Base-by-base conservation (phyloP, 1,140 invertebrate genomes). In the Neodiprion virginianus region DNA sequence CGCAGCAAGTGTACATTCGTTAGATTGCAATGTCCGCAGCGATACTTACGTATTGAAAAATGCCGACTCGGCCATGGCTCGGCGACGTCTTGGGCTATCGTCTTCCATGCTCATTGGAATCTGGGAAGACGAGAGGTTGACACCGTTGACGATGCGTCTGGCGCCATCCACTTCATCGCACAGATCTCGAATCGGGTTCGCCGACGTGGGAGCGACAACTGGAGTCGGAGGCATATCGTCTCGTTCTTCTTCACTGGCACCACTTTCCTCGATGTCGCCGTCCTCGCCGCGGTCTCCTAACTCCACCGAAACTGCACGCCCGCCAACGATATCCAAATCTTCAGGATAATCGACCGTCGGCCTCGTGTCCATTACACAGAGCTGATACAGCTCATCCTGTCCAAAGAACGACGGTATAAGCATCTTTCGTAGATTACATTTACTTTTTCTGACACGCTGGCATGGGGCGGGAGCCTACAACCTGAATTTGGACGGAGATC, bases 311-410 rank as follows among this genome's bases (percentile, higher is more conserved):
- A 40, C 71, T 73, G 50, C 50, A 12, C 28, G 66, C 69, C 61
- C 76, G 70, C 77, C 71, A 69, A 75, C 69, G 61, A 75, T 78
- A 67, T 74, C 79, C 50, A 65, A 40, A 48, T 80, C 81, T 73
- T 85, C 83, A 71, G 75, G 73, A 21, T 47, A 61, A 61, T 61
- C 53, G 53, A 61, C 53, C 53, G 53, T 61, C 53, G 53, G 61
- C 77, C 81, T 85, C n/a, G 80, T 72, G 76, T 85, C 87, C 80
- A 87, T 86, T 73, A 86, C 86, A 79, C 84, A 89, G 12, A 89
- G 75, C 70, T 84, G 82, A 65, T 87, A 85, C 67, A 88, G 74
- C 74, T 89, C 88, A 80, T 89, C 88, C 88, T 89, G 72, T 48
- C 69, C 72, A 50, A 68, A 71, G 40, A 47, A 53, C 69, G 53